Conservation (phyloP, 2,888 invertebrate genomes). For the Cotesia congregata region DNA sequence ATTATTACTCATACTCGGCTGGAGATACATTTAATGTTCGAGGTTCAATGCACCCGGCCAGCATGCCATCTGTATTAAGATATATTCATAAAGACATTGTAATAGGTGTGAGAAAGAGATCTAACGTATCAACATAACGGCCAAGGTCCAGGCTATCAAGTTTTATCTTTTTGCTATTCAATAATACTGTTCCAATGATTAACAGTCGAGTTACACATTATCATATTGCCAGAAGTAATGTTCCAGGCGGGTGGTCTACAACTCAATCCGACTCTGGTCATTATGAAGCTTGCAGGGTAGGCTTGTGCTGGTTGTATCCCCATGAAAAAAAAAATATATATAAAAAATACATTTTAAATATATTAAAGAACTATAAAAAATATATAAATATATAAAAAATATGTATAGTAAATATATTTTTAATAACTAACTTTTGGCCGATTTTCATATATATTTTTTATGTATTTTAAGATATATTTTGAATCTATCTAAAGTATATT, state of each 20-base stretch:
- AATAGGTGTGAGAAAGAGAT: not conserved
- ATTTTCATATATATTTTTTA: too few species aligned
- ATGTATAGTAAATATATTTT: too few species aligned
- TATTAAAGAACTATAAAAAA: too few species aligned
- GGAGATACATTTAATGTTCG: conserved; percentile 4
- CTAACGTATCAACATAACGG: conserved; percentile 37
- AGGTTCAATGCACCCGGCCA: not conserved
- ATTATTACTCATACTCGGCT: conserved; percentile 14
- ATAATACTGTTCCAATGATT: conserved; percentile 46
- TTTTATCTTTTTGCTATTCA: not conserved
- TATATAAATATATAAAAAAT: too few species aligned
- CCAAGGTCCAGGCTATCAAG: conserved; percentile 31
- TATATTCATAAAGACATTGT: conserved; percentile 14
- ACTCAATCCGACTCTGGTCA: conserved; percentile 38
- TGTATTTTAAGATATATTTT: too few species aligned
- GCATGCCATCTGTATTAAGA: conserved; percentile 11
- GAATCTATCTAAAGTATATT: too few species aligned
- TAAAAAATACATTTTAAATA: too few species aligned
- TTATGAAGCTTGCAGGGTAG: not conserved
- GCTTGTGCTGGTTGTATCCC: too few species aligned
- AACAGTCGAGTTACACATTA: conserved; percentile 48
- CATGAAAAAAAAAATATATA: too few species aligned
- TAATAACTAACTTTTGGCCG: too few species aligned
- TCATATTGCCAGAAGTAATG: conserved; percentile 43
- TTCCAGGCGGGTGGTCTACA: conserved; percentile 45